Base-by-base conservation (phyloP, 1,140 invertebrate species). In the Tetragonula clypearis region DNA sequence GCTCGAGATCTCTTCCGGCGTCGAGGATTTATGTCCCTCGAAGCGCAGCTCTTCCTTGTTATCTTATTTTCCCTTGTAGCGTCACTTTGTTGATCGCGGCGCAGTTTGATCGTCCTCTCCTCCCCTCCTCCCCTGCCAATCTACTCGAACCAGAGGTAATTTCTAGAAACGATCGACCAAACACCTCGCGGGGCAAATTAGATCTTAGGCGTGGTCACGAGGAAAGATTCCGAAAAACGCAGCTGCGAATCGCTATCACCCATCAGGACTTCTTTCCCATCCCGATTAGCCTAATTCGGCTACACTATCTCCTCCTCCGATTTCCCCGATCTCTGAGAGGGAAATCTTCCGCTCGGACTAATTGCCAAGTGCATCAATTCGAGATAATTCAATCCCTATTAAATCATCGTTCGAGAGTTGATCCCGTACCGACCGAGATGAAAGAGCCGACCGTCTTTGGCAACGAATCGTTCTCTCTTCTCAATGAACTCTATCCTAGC, bases 1-100 rank as follows among this genome's bases (percentile, higher is more conserved):
- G 30, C 76, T 84, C 55, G 35, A 71, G 66, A 60, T 21, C 73
- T 26, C 72, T 66, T 14, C 35, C 30, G 6, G 23, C 21, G 60
- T 19, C 53, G 30, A 35, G 49, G 60, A 75, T 75, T 74, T 75
- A 82, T 56, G 23, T 35, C 60, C 49, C 58, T 21, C n/a, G 30
- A 14, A 8, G 12, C 3, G n/a, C 5, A 72, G 35, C 5, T 23
- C 6, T n/a, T 8, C 12, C 71, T 49, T 17, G 41, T 72, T 72
- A 49, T 41, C 68, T 71, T 41, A 41, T 71, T 71, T 23, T 71
- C 30, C 4, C 30, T 71, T 23, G 3, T 3, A 9, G 35, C 21
- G 30, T 21, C 35, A 14, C 14, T 23, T 1, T 41, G 35, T 71
- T 71, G 41, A 71, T 41, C 68, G 35, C 11, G 19, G 21, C 21